Base-by-base conservation (phyloP, 1,140 invertebrate species). In the Berghia stephanieae region DNA sequence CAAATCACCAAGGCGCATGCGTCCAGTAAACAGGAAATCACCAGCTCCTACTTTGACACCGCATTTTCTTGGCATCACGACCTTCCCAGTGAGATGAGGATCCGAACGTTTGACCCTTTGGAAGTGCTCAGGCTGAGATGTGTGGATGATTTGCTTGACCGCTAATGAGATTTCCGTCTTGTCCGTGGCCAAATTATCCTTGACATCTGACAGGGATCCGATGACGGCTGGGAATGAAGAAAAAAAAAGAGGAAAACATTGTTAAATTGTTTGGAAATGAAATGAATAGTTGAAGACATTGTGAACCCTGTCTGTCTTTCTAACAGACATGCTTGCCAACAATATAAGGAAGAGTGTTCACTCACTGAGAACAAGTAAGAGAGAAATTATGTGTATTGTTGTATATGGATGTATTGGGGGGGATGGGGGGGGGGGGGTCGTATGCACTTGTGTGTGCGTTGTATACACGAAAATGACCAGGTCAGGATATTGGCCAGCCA, bases 11-110 rank as follows among this genome's bases (percentile, higher is more conserved):
- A 96, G 90, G 79, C 93, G 91, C 75, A 93, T 90, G 73, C 93
- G 90, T 18, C 94, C 94, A 91, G 95, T 94, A 86, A 95, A 93
- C 43, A 95, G 91, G 90, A 95, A 95, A 88, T 94, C 93, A 0
- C 94, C 94, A 8, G 91, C 89, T 8, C 94, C 94, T 38, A 92
- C 91, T 42, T 91, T 88, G 24, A 93, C 93, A 8, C 93, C 93
- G 85, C 94, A 95, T 69, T 91, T 90, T 16, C 92, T 90, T 0
- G 93, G 90, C 43, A 94, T 92, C 52, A 90, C 43, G 84, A 91
- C 75, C 86, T 78, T 80, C 10, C 84, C 85, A 21, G 73, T 63
- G 27, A 85, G 78, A 6, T 79, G 44, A 18, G 66, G 71, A 68
- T 82, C 79, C 38, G 78, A 63, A 0, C 77, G 49, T 0, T 31